These are phyloP conservation scores for Syngnathus acus DNA, from an alignment of 2,797 vertebrate genomes.

Conservation along the genomic window DNA sequence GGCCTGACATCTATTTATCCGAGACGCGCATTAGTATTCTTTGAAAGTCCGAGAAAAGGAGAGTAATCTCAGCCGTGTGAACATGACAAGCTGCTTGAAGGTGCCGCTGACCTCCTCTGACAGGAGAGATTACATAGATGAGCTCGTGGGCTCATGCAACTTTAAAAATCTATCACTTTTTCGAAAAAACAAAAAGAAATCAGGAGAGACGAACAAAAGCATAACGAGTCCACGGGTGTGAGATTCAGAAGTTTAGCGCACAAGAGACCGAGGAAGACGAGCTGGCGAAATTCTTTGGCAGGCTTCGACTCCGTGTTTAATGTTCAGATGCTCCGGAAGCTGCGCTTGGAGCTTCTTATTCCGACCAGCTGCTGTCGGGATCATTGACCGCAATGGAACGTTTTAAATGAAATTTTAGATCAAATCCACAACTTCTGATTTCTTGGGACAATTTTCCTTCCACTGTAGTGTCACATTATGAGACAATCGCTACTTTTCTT, in stretches of 20 bases:
- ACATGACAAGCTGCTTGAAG: slow-evolving; percentile 35
- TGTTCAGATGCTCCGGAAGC: slow-evolving; percentile 2
- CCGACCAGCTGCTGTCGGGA: not conserved
- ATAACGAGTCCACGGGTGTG: not conserved
- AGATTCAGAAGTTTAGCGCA: not conserved
- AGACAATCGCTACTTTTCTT: too few relatives aligned
- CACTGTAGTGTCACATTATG: not conserved
- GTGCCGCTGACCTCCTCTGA: slow-evolving; percentile 27
- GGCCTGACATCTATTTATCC: slow-evolving; percentile 40
- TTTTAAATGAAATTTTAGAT: not conserved
- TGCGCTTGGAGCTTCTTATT: not conserved
- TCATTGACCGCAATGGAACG: not conserved
- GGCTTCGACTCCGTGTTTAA: not conserved
- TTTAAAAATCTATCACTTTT: slow-evolving; percentile 42
- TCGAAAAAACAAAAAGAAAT: not conserved
- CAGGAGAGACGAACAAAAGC: not conserved
- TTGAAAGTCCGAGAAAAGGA: slow-evolving; percentile 35
- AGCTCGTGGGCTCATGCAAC: slow-evolving; percentile 34
- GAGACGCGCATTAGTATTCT: slow-evolving; percentile 47
- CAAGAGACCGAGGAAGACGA: not conserved
- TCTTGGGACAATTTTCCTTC: not conserved
- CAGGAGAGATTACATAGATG: slow-evolving; percentile 42
- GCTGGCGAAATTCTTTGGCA: not conserved
- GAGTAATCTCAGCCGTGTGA: slow-evolving; percentile 17
- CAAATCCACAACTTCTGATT: not conserved